Evolutionary conservation across 2,888 invertebrate genomes (phyloP).

Genomic region (Oxystoma pomonae): DNA sequence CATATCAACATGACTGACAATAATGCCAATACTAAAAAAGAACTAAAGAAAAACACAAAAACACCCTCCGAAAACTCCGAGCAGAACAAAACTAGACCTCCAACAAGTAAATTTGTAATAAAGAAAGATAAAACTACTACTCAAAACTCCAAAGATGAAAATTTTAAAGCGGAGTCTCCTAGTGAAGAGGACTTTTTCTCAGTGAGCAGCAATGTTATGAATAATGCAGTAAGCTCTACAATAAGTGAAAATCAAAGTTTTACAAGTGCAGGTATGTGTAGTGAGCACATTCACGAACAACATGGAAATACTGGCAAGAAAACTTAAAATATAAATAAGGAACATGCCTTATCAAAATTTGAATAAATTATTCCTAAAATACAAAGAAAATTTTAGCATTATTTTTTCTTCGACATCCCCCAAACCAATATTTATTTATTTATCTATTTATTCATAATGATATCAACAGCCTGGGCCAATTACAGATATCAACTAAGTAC

Average conservation of each 20-base stretch:
- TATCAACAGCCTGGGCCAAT: too few species aligned
- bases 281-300: neutral
- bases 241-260: slow-evolving; percentile 12
- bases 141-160: slow-evolving; percentile 10
- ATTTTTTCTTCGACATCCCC: too few species aligned
- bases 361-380: too few species aligned
- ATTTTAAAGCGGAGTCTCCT: slow-evolving; percentile 2
- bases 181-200: slow-evolving; percentile 19
- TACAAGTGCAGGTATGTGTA: slow-evolving; percentile 14
- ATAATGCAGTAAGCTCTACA: neutral
- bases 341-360: too few species aligned
- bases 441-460: too few species aligned
- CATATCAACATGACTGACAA: neutral
- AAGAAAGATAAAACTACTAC: slow-evolving; percentile 5
- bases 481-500: too few species aligned
- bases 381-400: too few species aligned
- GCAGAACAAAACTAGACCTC: slow-evolving; percentile 3
- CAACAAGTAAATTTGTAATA: slow-evolving; percentile 9
- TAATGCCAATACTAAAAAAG: neutral
- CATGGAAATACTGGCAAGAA: neutral
- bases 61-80: slow-evolving; percentile 4
- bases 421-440: too few species aligned
- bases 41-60: slow-evolving; percentile 1
- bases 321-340: neutral
- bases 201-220: slow-evolving; percentile 10